These are phyloP conservation scores for Asobara japonica DNA, from an alignment of 1,140 invertebrate species.

Conservation along the genomic window DNA sequence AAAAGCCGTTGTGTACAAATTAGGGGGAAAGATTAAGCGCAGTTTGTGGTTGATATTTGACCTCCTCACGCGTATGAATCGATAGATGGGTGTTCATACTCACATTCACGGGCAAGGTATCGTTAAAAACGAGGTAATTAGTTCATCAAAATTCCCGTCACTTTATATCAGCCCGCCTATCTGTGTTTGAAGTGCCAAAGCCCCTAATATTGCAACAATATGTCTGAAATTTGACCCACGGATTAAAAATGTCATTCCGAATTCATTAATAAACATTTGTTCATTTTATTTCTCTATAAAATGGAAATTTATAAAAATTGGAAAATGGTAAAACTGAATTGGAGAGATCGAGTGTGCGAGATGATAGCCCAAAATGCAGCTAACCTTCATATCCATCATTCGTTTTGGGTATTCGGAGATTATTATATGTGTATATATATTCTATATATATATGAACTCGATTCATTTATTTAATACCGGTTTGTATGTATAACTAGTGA, in stretches of 20 bases:
- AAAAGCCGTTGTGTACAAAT: neutral
- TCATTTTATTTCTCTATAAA: neutral
- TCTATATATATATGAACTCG: no score
- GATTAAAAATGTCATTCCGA: neutral
- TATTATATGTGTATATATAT: no score
- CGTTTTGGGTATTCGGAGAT: neutral
- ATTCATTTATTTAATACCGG: no score
- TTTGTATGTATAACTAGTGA: no score
- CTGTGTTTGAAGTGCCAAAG: slow-evolving; percentile 14
- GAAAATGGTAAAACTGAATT: neutral
- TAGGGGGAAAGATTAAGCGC: slow-evolving; percentile 36
- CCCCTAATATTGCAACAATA: slow-evolving; percentile 39
- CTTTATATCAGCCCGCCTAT: slow-evolving; percentile 36
- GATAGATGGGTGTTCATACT: slow-evolving; percentile 32
- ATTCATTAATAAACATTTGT: neutral
- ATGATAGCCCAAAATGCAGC: neutral
- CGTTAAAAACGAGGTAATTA: slow-evolving; percentile 57
- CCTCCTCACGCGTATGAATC: slow-evolving; percentile 40
- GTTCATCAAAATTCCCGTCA: slow-evolving; percentile 50
- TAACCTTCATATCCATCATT: slow-evolving; percentile 29
- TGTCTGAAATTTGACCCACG: neutral
- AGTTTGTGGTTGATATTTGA: slow-evolving; percentile 56
- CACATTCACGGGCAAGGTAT: slow-evolving; percentile 39
- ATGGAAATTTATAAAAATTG: neutral
- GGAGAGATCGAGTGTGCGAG: neutral